Conservation (phyloP, 2,113 vertebrate genomes). For the Brachypodius melanocephalos region DNA sequence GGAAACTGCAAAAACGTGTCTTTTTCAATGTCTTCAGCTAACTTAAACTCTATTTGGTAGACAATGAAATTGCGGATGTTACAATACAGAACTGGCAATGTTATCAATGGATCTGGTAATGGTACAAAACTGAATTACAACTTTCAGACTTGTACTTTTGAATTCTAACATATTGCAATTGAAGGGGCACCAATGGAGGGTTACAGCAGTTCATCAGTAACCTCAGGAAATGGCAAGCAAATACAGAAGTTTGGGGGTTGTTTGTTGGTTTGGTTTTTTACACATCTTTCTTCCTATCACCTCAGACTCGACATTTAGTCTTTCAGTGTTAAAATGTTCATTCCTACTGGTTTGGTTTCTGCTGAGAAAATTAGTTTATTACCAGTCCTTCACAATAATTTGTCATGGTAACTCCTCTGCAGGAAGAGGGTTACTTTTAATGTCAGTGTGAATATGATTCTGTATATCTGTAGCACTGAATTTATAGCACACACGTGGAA, state of each 20-base stretch:
- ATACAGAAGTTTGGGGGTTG: not conserved
- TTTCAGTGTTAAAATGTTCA: not conserved
- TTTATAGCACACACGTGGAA: slow-evolving; percentile 44
- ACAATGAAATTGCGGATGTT: not conserved
- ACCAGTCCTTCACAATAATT: slow-evolving; percentile 30
- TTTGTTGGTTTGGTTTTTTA: not conserved
- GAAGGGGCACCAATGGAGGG: not conserved
- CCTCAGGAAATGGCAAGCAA: not conserved
- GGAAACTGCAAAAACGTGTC: not conserved
- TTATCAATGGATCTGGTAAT: not conserved
- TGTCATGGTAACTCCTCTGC: slow-evolving; percentile 55
- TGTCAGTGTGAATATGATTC: slow-evolving; percentile 29
- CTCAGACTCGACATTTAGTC: not conserved
- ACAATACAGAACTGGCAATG: not conserved
- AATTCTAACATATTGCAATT: not conserved
- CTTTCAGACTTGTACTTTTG: not conserved
- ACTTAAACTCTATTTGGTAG: not conserved
- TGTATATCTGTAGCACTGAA: slow-evolving; percentile 28
- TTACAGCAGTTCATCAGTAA: not conserved
- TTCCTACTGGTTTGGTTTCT: not conserved
- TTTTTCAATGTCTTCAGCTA: not conserved
- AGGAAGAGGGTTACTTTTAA: slow-evolving; percentile 55
- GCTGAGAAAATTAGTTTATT: slow-evolving; percentile 53
- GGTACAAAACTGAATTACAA: not conserved
- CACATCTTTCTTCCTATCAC: not conserved